phyloP scores from a whole-genome alignment of 35 echinoderm and acorn worm species.

The Lytechinus variegatus region DNA sequence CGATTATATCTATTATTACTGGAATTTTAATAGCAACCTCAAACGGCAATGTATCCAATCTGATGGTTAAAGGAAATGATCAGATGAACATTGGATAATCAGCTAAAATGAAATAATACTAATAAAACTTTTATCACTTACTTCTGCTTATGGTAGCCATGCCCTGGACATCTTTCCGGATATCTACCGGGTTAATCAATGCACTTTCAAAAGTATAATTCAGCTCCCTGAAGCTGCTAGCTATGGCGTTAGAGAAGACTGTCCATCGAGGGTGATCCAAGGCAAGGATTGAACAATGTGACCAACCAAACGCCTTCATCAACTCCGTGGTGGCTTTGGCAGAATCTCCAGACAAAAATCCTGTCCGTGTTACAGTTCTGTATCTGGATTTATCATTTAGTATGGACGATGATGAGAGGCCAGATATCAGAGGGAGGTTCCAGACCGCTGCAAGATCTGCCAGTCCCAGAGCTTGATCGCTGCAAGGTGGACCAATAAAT shows the following conservation, averaged over 20 bases:
- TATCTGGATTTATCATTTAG: slow-evolving; percentile 3
- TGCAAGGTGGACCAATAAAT: slow-evolving; percentile 23
- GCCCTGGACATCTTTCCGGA: not conserved
- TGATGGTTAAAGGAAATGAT: no score
- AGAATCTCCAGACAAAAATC: not conserved
- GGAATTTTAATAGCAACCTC: no score
- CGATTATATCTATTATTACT: no score
- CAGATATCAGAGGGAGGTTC: not conserved
- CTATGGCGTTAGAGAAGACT: slow-evolving; percentile 11
- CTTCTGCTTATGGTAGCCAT: not conserved
- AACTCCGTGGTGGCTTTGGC: not conserved
- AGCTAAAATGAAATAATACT: no score
- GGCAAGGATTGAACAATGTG: not conserved
- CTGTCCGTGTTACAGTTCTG: slow-evolving; percentile 7
- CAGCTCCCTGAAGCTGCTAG: not conserved
- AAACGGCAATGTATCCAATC: no score
- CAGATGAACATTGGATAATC: no score
- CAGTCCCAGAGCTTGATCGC: not conserved
- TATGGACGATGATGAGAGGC: not conserved
- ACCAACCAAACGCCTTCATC: slow-evolving; percentile 9
- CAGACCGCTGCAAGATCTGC: not conserved
- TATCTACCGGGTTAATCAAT: not conserved
- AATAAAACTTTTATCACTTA: not conserved
- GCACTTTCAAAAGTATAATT: not conserved
- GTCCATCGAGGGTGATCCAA: not conserved